Base-by-base conservation (phyloP, 2,113 vertebrate genomes). In the Strix aluco region DNA sequence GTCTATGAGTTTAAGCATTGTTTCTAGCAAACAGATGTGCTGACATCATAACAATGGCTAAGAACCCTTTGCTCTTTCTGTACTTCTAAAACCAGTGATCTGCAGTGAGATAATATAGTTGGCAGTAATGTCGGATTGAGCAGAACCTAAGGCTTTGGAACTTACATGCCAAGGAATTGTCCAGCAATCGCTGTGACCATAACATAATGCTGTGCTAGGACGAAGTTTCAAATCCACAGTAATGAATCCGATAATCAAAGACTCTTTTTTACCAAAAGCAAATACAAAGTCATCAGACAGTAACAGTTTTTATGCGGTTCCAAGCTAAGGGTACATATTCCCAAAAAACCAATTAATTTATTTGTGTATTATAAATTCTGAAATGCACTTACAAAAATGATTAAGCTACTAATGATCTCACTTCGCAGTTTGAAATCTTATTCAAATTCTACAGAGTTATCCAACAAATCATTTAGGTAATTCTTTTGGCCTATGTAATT, bases 401-500 rank as follows among this genome's bases (percentile, higher is more conserved):
- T 65, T 77, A 78, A 78, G 2, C 7, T 11, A 71, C 71, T 88
- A 52, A 19, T 69, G 52, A 38, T 79, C 44, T 79, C 32, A 13
- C 27, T 79, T 83, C 1, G 3, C 10, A 80, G 12, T 94, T 80
- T 94, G n/a, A 80, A 94, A 77, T 51, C 25, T 77, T 86, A 81
- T 51, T 94, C 66, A 81, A 88, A 67, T 61, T 92, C 57, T 88
- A 17, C 17, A 67, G n/a, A 67, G n/a, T 91, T 79, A 75, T 44
- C 34, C 27, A 86, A 19, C 16, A 72, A 58, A 92, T 66, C 22
- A 88, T 52, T 88, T 90, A 69, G 20, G 58, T 77, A 81, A 73
- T 92, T 94, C 47, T 88, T 93, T 88, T 88, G 69, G 75, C 54
- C 66, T 47, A 32, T 55, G 58, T 65, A 95, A 81, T 95, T 88